phyloP scores from a whole-genome alignment of 2,888 invertebrate genomes.

The Cheilosia vulpina region DNA sequence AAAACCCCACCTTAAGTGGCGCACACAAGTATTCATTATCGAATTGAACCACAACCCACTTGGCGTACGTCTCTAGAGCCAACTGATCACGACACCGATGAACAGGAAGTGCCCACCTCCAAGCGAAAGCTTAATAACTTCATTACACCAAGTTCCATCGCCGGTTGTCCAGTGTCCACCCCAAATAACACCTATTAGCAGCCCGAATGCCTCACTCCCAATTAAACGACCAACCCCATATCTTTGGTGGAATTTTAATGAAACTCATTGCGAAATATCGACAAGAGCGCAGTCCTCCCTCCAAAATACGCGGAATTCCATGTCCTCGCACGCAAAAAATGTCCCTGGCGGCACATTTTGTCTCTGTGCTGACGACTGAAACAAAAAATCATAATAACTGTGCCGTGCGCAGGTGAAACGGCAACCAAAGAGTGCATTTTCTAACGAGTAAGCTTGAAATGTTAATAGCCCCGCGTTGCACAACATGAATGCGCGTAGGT shows the following conservation, averaged over 20 bases:
- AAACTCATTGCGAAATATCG: constrained; percentile 5
- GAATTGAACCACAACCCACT: too few species aligned
- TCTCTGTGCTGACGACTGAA: neutral
- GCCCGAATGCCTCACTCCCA: constrained; percentile 1
- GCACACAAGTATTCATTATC: too few species aligned
- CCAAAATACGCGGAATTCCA: constrained; percentile 11
- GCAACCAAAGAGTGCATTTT: neutral
- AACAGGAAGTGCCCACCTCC: too few species aligned
- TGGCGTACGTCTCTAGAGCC: too few species aligned
- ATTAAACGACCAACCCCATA: neutral
- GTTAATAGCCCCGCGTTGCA: constrained; percentile 45
- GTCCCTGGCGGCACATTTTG: neutral
- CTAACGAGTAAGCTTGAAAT: constrained; percentile 10
- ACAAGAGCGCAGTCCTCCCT: neutral
- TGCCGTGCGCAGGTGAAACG: constrained; percentile 8
- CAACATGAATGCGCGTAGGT: constrained; percentile 47
- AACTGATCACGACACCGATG: too few species aligned
- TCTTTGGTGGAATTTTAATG: neutral
- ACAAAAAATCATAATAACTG: neutral
- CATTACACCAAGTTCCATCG: too few species aligned
- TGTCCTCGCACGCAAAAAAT: neutral
- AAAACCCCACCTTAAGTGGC: too few species aligned
- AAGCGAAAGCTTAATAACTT: too few species aligned
- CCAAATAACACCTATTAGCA: too few species aligned
- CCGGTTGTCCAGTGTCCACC: too few species aligned